Base-by-base conservation (phyloP, 2,888 invertebrate genomes). In the Microctonus aethiopoides region DNA sequence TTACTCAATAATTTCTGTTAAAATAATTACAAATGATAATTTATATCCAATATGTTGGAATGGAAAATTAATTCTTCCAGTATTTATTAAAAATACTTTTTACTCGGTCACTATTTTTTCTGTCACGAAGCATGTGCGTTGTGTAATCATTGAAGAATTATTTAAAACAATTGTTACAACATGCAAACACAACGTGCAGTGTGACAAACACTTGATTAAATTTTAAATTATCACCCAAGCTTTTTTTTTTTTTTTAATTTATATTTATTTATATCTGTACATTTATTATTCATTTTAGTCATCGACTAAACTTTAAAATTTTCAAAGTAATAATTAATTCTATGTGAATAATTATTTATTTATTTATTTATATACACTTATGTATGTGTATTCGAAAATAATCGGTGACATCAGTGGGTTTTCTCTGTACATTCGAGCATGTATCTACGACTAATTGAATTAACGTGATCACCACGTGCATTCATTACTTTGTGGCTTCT, bases 401-500 rank as follows among this genome's bases (percentile, higher is more conserved):
- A 13, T 39, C 20, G 51, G 24, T 59, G 46, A 59, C 34, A 64
- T 64, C 41, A 34, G 26, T 46, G 46, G 51, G 29, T 34, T 59
- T 59, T 67, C 59, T 34, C 10, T 39, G 41, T 32, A 10, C 39
- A 56, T 56, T 36, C 20, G 24, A 32, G 36, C 13, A 34, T 61
- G 29, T 52, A 9, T 34, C 57, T 29, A 20, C 24, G 32, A 59
- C 59, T 72, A 72, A 74, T 74, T 68, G 60, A 71, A 67, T 67
- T 68, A 68, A 56, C 70, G 68, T 68, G 60, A 63, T 60, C 54
- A 41, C 64, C 67, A 41, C 73, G 70, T 70, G 66, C 24, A 34
- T 32, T 56, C 11, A 54, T 63, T n/a, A 62, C 61, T 52, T 26
- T 2, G 32, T 29, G 26, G n/a, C 26, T 26, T 52, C 32, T 32